Percentiles rank a stretch among this genome's conserved stretches.
phyloP scores from a whole-genome alignment of 2,888 invertebrate species.

The Sicus ferrugineus region DNA sequence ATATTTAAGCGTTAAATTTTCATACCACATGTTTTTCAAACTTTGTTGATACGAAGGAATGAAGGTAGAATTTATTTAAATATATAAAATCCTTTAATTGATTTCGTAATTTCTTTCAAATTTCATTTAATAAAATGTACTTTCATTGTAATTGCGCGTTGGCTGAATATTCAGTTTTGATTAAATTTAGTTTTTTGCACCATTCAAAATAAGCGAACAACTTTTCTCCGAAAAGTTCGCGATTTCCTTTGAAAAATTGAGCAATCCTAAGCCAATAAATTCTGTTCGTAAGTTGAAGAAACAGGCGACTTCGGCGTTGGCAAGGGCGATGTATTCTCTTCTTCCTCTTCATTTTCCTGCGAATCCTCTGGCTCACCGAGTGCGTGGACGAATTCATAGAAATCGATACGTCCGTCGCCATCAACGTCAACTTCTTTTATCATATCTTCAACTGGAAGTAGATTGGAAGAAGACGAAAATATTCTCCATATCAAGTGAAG shows the following conservation, averaged over 20 bases:
- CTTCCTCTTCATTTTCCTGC: constrained; percentile 77
- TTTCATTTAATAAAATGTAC: not conserved
- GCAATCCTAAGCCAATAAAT: constrained; percentile 36
- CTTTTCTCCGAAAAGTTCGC: not conserved
- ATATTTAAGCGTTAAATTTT: not conserved
- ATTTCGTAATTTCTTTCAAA: not conserved
- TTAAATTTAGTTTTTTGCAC: not conserved
- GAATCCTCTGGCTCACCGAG: constrained; percentile 86
- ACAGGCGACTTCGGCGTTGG: constrained; percentile 61
- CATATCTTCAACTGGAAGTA: constrained; percentile 92
- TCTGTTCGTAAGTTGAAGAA: constrained; percentile 54
- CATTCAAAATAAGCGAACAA: not conserved
- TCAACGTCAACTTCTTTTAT: constrained; percentile 95
- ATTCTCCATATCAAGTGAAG: too few relatives aligned
- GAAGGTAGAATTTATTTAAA: too few relatives aligned
- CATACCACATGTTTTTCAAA: too few relatives aligned
- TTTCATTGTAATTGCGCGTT: constrained; percentile 6
- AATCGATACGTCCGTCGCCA: constrained; percentile 92
- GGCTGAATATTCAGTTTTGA: not conserved
- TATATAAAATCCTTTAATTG: too few relatives aligned
- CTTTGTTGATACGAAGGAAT: too few relatives aligned
- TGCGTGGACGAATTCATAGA: constrained; percentile 86
- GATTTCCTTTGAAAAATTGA: constrained; percentile 8
- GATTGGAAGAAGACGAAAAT: too few relatives aligned
- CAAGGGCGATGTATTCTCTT: constrained; percentile 67